Conservation (phyloP, 2,113 vertebrate genomes). For the Vombatus ursinus region DNA sequence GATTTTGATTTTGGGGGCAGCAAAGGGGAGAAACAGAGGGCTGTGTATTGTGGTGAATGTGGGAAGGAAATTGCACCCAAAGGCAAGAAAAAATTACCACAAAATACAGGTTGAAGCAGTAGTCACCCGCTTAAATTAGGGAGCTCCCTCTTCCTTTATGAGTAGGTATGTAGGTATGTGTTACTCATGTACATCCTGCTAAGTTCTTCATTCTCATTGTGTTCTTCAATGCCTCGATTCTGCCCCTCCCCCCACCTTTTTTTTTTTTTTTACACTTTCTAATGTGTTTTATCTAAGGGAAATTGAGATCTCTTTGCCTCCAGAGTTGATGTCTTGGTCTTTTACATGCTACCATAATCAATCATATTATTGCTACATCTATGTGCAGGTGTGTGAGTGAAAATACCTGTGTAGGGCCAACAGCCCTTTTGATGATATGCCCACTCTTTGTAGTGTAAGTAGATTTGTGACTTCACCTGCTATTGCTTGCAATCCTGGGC, state of each 20-base stretch:
- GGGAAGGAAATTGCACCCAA: constrained; percentile 65
- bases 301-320: constrained; percentile 59
- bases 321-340: constrained; percentile 1
- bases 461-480: background rate
- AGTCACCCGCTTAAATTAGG: background rate
- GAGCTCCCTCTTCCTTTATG: background rate
- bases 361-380: background rate
- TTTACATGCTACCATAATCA: background rate
- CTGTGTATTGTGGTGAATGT: constrained; percentile 57
- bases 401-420: background rate
- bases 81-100: constrained; percentile 61
- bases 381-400: background rate
- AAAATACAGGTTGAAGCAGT: constrained; percentile 52
- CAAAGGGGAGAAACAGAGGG: constrained; percentile 2
- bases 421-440: background rate
- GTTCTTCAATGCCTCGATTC: constrained; percentile 32
- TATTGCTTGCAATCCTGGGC: background rate
- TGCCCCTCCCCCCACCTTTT: no score
- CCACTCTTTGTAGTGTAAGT: background rate
- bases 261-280: background rate
- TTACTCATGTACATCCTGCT: constrained; percentile 24
- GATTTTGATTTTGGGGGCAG: constrained; percentile 39
- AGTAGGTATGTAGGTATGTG: background rate
- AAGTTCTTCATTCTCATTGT: background rate
- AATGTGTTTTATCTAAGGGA: constrained; percentile 67